These are phyloP conservation scores for Synergus itoensis DNA, from an alignment of 2,888 invertebrate genomes.

Conservation along the genomic window DNA sequence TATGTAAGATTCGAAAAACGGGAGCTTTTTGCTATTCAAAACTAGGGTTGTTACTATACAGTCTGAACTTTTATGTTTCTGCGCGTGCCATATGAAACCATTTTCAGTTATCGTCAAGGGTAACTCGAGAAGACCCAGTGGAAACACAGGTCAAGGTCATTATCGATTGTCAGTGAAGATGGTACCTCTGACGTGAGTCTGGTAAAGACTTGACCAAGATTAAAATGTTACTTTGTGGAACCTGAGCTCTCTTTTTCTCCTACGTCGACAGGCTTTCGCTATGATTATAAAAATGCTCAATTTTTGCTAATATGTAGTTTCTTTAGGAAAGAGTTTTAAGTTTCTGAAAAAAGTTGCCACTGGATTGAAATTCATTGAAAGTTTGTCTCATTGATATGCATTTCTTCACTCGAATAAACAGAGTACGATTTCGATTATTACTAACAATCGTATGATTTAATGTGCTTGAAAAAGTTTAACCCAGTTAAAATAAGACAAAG, in stretches of 20 bases:
- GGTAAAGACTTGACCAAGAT: slow-evolving; percentile 34
- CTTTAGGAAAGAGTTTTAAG: background rate
- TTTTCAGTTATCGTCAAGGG: slow-evolving; percentile 50
- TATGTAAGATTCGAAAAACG: background rate
- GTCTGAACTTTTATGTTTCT: background rate
- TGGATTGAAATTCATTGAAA: background rate
- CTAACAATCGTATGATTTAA: slow-evolving; percentile 6
- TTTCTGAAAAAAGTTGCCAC: background rate
- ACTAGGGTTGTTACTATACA: background rate
- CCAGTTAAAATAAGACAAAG: slow-evolving; percentile 20
- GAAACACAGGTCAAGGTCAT: slow-evolving; percentile 50
- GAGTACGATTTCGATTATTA: slow-evolving; percentile 1
- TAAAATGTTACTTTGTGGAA: slow-evolving; percentile 16
- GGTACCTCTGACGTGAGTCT: slow-evolving; percentile 29
- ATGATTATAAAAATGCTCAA: background rate
- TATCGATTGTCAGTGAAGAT: slow-evolving; percentile 52
- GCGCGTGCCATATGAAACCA: background rate
- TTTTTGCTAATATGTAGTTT: background rate
- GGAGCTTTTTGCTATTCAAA: background rate
- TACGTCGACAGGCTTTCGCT: background rate
- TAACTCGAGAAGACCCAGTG: slow-evolving; percentile 49
- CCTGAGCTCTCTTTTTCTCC: background rate
- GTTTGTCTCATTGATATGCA: background rate
- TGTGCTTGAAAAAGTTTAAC: slow-evolving; percentile 16
- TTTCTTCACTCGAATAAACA: background rate